A percentile compares a stretch with the other conserved stretches of the same genome.
Evolutionary conservation across 2,113 vertebrate species (phyloP).

Genomic region (Phalacrocorax pelagicus): DNA sequence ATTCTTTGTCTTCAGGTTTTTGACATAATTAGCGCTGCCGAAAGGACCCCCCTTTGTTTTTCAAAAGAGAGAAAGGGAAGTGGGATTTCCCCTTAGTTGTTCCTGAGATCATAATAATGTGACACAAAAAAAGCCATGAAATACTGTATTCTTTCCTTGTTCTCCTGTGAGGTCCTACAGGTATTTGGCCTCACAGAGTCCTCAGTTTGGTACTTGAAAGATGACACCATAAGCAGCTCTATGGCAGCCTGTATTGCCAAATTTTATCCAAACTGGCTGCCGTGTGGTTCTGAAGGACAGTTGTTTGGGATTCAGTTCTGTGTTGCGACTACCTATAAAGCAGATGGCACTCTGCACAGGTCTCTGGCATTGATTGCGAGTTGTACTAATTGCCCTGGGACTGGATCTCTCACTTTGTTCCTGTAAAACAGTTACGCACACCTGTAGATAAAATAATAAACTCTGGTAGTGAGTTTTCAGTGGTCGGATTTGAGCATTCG

Average conservation of each 20-base stretch:
- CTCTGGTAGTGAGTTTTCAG: neutral
- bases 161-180: neutral
- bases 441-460: neutral
- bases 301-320: neutral
- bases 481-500: neutral
- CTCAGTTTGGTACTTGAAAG: neutral
- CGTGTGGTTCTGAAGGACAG: fast-evolving
- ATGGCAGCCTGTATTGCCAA: neutral
- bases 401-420: neutral
- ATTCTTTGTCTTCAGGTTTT: neutral
- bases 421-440: neutral
- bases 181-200: neutral
- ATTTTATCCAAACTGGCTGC: neutral
- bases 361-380: fast-evolving
- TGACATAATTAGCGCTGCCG: neutral
- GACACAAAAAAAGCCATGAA: neutral
- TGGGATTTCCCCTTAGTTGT: neutral
- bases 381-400: neutral
- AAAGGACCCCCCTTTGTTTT: neutral
- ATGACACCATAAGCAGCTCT: neutral
- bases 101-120: neutral
- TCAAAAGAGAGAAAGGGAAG: neutral
- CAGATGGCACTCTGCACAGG: neutral
- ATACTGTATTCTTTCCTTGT: neutral
- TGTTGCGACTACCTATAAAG: neutral